Base-by-base conservation (phyloP, 1,140 invertebrate genomes). In the Drosophila lini region DNA sequence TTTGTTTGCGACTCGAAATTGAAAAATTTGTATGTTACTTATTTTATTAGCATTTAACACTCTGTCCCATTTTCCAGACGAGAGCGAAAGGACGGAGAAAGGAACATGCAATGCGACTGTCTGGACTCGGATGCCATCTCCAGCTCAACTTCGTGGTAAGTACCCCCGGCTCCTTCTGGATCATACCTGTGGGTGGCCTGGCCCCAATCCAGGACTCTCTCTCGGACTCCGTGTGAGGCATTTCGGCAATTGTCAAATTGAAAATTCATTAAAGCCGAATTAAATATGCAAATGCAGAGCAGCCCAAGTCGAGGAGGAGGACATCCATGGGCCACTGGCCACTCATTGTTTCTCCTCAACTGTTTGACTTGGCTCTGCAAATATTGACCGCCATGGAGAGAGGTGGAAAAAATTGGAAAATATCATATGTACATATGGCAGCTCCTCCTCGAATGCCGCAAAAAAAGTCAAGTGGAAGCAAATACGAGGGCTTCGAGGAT, bases 221-320 rank as follows among this genome's bases (percentile, higher is more conserved):
- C 34, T 8, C 15, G 47, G 45, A 5, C 22, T 75, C 64, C 76
- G 64, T 83, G 84, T 88, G 84, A 70, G 83, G 80, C 80, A 88
- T 86, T 86, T 88, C 74, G 78, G 65, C 84, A 85, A 89, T 86
- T 90, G 82, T 86, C 80, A 86, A 90, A 80, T 91, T 86, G 80
- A 81, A 91, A 90, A 91, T 86, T 91, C 90, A 91, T 91, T 91
- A 91, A 91, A 90, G 84, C 53, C 82, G 80, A 90, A 86, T 91
- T 89, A 86, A 83, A 90, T 84, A 86, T 91, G 81, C 74, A 85
- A 76, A 79, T 80, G 48, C 45, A 64, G 58, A 62, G 61, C 34
- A 61, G 59, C 15, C 45, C 42, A 80, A 80, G 60, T 82, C 68
- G 71, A 74, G 55, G 58, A 47, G 80, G 57, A 47, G 78, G 57